phyloP scores from a whole-genome alignment of 2,797 vertebrate genomes.

The Falco rusticolus region DNA sequence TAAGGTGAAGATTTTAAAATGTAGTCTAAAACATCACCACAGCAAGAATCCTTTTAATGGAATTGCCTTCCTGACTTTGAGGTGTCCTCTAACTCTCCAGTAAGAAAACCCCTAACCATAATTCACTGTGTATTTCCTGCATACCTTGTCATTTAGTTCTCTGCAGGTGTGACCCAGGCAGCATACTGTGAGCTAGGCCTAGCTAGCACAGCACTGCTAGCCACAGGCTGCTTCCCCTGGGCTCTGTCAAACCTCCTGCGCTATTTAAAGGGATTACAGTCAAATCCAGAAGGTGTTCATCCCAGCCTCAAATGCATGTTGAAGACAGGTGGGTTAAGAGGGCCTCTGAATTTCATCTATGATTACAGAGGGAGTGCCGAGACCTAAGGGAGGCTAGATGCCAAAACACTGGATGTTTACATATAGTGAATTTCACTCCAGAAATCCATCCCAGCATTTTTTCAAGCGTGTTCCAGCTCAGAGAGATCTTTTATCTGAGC shows the following conservation, averaged over 20 bases:
- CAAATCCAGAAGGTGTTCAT: not conserved
- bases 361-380: not conserved
- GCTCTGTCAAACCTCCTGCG: not conserved
- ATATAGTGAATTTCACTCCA: not conserved
- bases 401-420: not conserved
- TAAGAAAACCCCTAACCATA: not conserved
- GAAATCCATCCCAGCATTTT: not conserved
- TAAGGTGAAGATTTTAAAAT: not conserved
- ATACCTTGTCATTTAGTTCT: not conserved
- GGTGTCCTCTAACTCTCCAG: not conserved
- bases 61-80: not conserved
- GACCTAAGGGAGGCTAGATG: not conserved
- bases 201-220: not conserved
- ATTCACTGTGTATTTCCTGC: not conserved
- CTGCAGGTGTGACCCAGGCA: not conserved
- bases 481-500: not conserved
- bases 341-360: not conserved
- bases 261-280: not conserved
- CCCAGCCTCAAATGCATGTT: not conserved
- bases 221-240: not conserved
- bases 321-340: not conserved
- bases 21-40: not conserved
- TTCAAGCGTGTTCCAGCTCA: not conserved
- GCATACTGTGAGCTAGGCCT: not conserved
- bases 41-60: not conserved